These are phyloP conservation scores for Acarapis woodi DNA, from an alignment of 1,140 invertebrate species.

Conservation along the genomic window DNA sequence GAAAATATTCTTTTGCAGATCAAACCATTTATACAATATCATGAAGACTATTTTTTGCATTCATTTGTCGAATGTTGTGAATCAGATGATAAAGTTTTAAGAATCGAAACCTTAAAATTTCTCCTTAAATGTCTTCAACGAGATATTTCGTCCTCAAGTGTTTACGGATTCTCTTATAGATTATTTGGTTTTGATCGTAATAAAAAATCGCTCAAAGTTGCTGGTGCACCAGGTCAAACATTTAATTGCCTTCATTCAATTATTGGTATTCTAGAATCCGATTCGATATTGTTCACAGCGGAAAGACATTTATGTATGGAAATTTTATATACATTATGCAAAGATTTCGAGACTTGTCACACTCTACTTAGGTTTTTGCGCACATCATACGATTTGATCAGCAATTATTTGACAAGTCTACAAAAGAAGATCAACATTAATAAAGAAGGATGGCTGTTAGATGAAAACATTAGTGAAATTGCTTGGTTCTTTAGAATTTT, in stretches of 20 bases:
- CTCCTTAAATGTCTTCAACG: conserved; percentile 6
- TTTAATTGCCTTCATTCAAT: conserved; percentile 11
- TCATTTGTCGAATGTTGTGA: conserved; percentile 60
- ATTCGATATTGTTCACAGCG: background rate
- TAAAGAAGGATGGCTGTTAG: background rate
- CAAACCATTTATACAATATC: background rate
- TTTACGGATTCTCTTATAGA: conserved; percentile 59
- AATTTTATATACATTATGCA: conserved; percentile 9
- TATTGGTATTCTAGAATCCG: conserved; percentile 4
- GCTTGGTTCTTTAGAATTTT: conserved; percentile 8
- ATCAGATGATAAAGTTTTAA: conserved; percentile 23
- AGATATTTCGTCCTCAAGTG: conserved; percentile 1
- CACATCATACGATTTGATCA: conserved; percentile 10
- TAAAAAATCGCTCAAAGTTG: conserved; percentile 20
- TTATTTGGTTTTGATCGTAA: conserved; percentile 52
- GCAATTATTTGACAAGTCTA: conserved; percentile 2
- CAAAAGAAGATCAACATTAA: background rate
- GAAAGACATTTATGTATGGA: conserved; percentile 6
- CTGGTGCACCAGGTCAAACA: conserved; percentile 15
- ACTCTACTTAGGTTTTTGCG: conserved; percentile 7
- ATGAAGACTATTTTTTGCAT: conserved; percentile 20
- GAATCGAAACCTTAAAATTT: conserved; percentile 12
- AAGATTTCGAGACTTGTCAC: conserved; percentile 5
- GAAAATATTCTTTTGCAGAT: conserved; percentile 8
- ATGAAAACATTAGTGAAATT: conserved; percentile 5